These are phyloP conservation scores for Leucosticte australis DNA, from an alignment of 2,113 vertebrate genomes.

Conservation along the genomic window DNA sequence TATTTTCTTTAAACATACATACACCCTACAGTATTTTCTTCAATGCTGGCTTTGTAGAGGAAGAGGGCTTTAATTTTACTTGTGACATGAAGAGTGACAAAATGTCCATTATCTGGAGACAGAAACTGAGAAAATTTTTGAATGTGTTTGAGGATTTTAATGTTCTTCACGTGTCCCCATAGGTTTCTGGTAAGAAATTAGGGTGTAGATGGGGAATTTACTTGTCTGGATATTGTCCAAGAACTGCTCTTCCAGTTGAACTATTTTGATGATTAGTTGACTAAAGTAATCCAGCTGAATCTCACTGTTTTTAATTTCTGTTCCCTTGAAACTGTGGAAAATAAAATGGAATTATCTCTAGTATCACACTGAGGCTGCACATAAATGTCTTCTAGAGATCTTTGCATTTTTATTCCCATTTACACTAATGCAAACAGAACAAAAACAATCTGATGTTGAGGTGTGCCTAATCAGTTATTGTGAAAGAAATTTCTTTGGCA, in stretches of 20 bases:
- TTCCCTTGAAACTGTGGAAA: background rate
- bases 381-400: background rate
- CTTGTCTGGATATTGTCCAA: background rate
- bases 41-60: background rate
- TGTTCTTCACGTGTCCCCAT: background rate
- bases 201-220: background rate
- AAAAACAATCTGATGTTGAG: background rate
- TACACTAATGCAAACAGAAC: background rate
- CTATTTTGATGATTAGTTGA: slow-evolving; percentile 11
- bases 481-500: background rate
- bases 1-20: background rate
- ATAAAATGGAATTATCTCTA: background rate
- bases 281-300: background rate
- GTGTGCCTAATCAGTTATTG: background rate
- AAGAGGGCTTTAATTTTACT: background rate
- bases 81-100: background rate
- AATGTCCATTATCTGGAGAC: background rate
- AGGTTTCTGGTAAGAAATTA: background rate
- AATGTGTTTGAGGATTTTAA: background rate
- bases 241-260: background rate
- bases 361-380: background rate
- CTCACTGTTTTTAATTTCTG: background rate
- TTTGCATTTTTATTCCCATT: background rate
- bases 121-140: background rate
- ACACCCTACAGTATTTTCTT: background rate